A percentile compares a stretch with the other conserved stretches of the same genome.
Conservation (phyloP, 37 sponge, comb jelly and placozoan species). For the Ianthella basta region DNA sequence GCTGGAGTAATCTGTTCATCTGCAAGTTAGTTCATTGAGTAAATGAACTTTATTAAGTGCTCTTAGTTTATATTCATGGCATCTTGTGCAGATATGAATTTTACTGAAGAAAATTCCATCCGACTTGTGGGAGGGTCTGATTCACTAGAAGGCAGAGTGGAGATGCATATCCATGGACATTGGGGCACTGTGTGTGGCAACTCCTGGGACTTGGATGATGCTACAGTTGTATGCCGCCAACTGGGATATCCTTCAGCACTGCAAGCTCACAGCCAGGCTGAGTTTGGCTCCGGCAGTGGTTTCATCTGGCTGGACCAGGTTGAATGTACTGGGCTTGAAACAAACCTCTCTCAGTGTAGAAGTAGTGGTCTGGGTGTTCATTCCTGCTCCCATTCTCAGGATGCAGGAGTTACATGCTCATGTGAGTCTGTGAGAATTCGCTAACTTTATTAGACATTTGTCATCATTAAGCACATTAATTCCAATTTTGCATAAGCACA, state of each 20-base stretch:
- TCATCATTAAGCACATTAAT: no score
- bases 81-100: no score
- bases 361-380: neutral
- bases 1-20: no score
- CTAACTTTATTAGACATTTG: neutral
- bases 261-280: neutral
- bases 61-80: no score
- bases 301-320: constrained; percentile 9
- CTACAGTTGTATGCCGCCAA: constrained; percentile 22
- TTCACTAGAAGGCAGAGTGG: constrained; percentile 8
- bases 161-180: neutral
- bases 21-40: no score
- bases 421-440: neutral
- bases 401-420: constrained; percentile 11
- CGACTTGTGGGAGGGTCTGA: no score
- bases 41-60: no score
- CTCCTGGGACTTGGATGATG: constrained; percentile 8
- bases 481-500: no score
- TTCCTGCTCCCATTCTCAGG: neutral
- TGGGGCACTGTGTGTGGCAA: constrained; percentile 32
- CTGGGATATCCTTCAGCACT: neutral
- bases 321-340: neutral
- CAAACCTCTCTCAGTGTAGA: neutral
- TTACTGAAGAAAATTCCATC: no score
- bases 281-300: constrained; percentile 15